Evolutionary conservation across 2,113 vertebrate species (phyloP).

Genomic region (Ahaetulla prasina): DNA sequence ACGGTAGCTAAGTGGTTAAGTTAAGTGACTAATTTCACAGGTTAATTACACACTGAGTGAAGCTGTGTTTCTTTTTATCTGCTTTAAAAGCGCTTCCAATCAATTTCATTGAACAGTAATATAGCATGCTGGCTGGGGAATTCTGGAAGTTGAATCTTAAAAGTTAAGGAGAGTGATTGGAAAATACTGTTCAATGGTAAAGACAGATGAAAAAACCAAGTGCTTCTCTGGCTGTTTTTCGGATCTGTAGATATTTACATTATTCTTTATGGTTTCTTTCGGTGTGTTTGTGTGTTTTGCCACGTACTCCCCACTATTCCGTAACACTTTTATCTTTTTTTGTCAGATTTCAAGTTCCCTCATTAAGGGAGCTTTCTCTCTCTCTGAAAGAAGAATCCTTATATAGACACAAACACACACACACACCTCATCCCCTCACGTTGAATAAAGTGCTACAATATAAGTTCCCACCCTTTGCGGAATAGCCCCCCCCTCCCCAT

Average conservation of each 20-base stretch:
- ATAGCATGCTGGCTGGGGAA: background rate
- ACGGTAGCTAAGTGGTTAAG: background rate
- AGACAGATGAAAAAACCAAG: background rate
- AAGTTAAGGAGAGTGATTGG: background rate
- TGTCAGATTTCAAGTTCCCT: background rate
- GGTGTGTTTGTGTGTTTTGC: background rate
- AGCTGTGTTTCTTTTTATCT: background rate
- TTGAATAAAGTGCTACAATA: background rate
- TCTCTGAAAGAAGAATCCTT: background rate
- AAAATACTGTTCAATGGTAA: background rate
- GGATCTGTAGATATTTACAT: background rate
- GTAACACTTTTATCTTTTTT: background rate
- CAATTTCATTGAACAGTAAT: background rate
- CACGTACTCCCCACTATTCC: too few species aligned
- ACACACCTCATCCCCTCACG: background rate
- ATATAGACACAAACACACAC: background rate
- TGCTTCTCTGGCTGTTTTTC: background rate
- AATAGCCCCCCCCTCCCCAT: background rate
- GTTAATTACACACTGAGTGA: background rate
- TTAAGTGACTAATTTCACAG: background rate
- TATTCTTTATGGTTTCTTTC: background rate
- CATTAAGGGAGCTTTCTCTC: background rate
- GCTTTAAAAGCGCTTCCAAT: background rate
- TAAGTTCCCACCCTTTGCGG: background rate
- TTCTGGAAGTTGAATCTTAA: background rate